Evolutionary conservation across 2,888 invertebrate genomes (phyloP).

Genomic region (Silvanus unidentatus): DNA sequence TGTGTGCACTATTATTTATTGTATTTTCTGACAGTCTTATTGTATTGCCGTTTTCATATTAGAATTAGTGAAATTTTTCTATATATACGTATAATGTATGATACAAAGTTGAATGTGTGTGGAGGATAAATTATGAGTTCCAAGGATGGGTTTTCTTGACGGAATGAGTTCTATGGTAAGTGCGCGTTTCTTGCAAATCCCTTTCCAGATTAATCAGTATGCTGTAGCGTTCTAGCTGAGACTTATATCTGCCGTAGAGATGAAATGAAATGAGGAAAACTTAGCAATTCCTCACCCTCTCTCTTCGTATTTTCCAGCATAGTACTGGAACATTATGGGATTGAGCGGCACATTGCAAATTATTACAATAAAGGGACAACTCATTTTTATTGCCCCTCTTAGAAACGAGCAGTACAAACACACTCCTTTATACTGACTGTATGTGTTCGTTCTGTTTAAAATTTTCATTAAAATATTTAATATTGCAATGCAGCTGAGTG

Average conservation of each 20-base stretch:
- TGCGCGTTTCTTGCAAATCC: constrained; percentile 37
- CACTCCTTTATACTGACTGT: too few relatives aligned
- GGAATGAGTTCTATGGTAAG: constrained; percentile 32
- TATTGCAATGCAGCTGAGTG: too few relatives aligned
- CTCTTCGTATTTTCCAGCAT: constrained; percentile 14
- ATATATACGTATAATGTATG: not conserved
- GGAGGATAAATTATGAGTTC: constrained; percentile 28
- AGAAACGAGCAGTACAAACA: not conserved
- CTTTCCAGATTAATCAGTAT: constrained; percentile 44
- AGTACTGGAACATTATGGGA: constrained; percentile 21
- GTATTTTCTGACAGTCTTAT: too few relatives aligned
- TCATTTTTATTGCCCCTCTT: constrained; percentile 2
- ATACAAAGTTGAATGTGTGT: too few relatives aligned
- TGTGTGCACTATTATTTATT: too few relatives aligned
- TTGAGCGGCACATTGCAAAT: constrained; percentile 27
- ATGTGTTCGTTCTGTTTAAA: too few relatives aligned
- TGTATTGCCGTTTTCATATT: too few relatives aligned
- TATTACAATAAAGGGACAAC: constrained; percentile 3
- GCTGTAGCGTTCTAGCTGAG: constrained; percentile 40
- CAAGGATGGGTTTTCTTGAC: constrained; percentile 22
- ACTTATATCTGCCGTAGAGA: constrained; percentile 46
- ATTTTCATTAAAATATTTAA: too few relatives aligned
- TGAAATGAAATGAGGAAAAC: constrained; percentile 48
- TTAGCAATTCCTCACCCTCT: constrained; percentile 46
- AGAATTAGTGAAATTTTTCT: not conserved